These are phyloP conservation scores for Thalassarche chlororhynchos DNA, from an alignment of 2,113 vertebrate genomes.

Conservation along the genomic window DNA sequence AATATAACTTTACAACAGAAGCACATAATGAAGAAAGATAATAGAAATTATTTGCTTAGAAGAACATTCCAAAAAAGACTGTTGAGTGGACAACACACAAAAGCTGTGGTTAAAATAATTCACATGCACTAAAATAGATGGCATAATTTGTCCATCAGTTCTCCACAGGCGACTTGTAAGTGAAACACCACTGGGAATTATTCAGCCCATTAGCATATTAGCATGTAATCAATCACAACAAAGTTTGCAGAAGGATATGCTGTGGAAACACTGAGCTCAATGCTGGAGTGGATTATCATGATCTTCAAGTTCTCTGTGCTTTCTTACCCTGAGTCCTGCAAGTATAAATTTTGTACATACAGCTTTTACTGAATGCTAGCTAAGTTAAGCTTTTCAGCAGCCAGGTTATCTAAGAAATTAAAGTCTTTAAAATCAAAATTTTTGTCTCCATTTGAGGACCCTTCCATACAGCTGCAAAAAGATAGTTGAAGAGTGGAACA, in stretches of 20 bases:
- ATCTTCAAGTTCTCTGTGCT: neutral
- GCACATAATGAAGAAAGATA: neutral
- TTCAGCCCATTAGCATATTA: neutral
- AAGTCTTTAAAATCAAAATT: neutral
- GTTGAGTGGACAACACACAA: neutral
- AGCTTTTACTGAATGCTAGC: neutral
- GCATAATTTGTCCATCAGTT: neutral
- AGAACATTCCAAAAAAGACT: neutral
- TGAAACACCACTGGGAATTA: neutral
- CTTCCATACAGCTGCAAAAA: neutral
- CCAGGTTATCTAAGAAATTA: neutral
- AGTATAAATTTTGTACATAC: neutral
- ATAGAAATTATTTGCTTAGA: neutral
- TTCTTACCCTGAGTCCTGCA: neutral
- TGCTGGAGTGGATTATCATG: neutral
- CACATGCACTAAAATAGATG: neutral
- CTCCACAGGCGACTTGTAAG: neutral
- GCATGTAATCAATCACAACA: neutral
- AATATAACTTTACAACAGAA: neutral
- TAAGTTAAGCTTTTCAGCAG: neutral
- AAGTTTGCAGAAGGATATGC: neutral
- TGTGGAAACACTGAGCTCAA: neutral
- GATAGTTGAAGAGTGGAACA: neutral
- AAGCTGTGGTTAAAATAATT: neutral
- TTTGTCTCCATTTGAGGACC: neutral